Base-by-base conservation (phyloP, 2,113 vertebrate genomes). In the Xenopus laevis region DNA sequence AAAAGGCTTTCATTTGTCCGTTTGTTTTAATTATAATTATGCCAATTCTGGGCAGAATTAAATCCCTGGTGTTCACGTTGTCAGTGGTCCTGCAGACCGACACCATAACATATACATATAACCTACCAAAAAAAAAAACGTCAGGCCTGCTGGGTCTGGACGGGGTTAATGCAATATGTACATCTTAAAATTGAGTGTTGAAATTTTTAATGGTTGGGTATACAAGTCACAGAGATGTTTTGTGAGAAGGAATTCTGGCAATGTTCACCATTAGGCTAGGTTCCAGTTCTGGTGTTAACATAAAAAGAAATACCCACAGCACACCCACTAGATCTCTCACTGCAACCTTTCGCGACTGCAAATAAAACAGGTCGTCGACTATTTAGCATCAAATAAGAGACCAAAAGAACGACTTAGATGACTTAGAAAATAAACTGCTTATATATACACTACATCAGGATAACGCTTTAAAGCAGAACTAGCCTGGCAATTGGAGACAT, bases 161-260 rank as follows among this genome's bases (percentile, higher is more conserved):
- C 18, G 50, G 66, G 67, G 74, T 70, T 77, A 70, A 77, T 63
- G 74, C 67, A 69, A 70, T 77, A 77, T 57, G 66, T 69, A 76
- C 44, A 69, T 57, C 73, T 76, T 69, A 69, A 76, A 77, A 77
- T 77, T 77, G 74, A 77, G 74, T 77, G 74, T 77, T 77, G 74
- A 77, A 77, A 77, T 70, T 63, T 69, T 77, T 77, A 70, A 77
- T 77, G 74, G 74, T 70, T 77, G 74, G 66, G 59, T 77, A 77
- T 77, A 77, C 74, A 77, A 70, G 74, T 77, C 74, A 55, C 30
- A 64, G 74, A 53, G 59, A 70, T 70, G 74, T 70, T 68, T 64
- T 70, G 66, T 64, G 59, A 64, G 74, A 70, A 64, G 60, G 66
- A 76, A 70, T 77, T 63, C 66, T 77, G 74, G 74, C 74, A 77